Percentiles rank a stretch among this genome's conserved stretches.
phyloP scores from a whole-genome alignment of 2,888 invertebrate species.

The Drosophila phalerata region DNA sequence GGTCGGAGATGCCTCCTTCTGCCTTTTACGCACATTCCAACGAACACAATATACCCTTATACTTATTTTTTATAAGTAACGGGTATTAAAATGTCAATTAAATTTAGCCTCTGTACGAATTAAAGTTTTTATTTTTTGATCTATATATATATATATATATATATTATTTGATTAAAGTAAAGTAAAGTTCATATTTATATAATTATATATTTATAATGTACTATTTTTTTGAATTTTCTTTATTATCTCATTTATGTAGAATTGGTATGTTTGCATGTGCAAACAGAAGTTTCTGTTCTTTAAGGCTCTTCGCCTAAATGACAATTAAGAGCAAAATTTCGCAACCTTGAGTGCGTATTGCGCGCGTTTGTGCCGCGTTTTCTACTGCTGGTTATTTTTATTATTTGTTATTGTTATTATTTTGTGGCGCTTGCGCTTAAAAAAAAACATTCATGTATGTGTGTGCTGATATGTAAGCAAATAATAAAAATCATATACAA shows the following conservation, averaged over 20 bases:
- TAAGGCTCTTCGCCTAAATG: slow-evolving; percentile 31
- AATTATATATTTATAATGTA: no score
- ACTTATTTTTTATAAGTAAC: no score
- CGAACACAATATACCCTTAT: no score
- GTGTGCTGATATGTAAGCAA: slow-evolving; percentile 44
- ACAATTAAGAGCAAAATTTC: slow-evolving; percentile 44
- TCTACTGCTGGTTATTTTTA: slow-evolving; percentile 40
- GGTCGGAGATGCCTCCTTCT: no score
- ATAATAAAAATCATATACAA: slow-evolving; percentile 34
- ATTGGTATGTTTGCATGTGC: background rate
- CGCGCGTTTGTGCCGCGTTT: slow-evolving; percentile 32
- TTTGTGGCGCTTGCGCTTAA: slow-evolving; percentile 53
- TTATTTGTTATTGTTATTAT: slow-evolving; percentile 52
- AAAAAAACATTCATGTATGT: slow-evolving; percentile 4
- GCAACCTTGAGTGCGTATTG: slow-evolving; percentile 49
- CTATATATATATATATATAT: no score
- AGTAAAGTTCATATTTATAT: no score
- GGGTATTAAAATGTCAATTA: no score
- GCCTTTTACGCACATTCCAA: no score
- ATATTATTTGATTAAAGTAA: no score
- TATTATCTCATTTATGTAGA: background rate
- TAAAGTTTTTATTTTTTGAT: no score
- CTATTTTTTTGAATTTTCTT: background rate
- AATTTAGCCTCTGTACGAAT: no score
- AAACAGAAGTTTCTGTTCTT: slow-evolving; percentile 1